phyloP scores from a whole-genome alignment of 2,888 invertebrate species.

The Leptopilina myrica region DNA sequence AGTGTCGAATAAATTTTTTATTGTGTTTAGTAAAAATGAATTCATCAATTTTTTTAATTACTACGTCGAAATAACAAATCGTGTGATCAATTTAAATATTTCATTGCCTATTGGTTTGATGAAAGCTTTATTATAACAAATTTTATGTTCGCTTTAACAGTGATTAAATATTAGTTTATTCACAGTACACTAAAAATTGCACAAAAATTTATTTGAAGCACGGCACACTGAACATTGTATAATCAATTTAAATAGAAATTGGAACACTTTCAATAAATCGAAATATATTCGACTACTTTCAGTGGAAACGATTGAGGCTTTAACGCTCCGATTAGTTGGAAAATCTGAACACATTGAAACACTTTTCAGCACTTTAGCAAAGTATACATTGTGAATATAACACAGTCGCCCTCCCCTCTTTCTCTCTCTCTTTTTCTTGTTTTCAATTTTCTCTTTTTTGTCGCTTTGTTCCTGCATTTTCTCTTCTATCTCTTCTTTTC shows the following conservation, averaged over 20 bases:
- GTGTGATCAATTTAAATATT: neutral
- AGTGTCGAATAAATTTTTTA: too few species aligned
- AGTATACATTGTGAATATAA: constrained; percentile 21
- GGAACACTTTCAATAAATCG: constrained; percentile 20
- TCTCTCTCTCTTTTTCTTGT: neutral
- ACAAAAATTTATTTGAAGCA: neutral
- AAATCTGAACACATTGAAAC: constrained; percentile 53
- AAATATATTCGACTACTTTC: constrained; percentile 17
- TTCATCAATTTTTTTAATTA: neutral
- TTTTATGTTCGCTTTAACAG: neutral
- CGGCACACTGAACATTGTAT: neutral
- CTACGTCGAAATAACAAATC: neutral
- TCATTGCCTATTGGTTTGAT: neutral
- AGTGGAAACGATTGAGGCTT: constrained; percentile 57
- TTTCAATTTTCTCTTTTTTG: neutral
- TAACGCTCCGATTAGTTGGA: constrained; percentile 69
- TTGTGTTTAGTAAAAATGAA: too few species aligned
- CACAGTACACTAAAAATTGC: neutral
- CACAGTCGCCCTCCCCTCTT: neutral
- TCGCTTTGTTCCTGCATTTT: neutral
- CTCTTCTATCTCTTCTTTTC: neutral
- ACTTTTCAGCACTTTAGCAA: constrained; percentile 53
- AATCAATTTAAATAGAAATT: constrained; percentile 24
- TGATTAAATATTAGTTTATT: constrained; percentile 24
- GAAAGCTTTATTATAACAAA: neutral